Evolutionary conservation across 2,797 vertebrate species (phyloP).

Genomic region (Tokudaia muenninki): DNA sequence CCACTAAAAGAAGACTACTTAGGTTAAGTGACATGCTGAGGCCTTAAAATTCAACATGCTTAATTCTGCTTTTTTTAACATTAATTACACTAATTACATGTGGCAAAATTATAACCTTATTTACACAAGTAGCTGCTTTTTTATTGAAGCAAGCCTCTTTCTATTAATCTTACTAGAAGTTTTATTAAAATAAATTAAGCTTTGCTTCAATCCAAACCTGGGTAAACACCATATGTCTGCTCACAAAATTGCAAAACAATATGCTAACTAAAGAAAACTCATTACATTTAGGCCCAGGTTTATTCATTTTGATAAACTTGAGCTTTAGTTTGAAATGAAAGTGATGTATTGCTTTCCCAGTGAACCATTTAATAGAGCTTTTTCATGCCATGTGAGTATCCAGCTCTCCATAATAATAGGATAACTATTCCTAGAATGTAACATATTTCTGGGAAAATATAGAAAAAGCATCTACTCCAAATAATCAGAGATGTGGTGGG

Average conservation of each 20-base stretch:
- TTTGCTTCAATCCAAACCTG: neutral
- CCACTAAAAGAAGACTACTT: neutral
- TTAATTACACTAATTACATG: neutral
- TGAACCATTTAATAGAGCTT: neutral
- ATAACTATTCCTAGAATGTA: neutral
- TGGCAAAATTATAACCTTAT: neutral
- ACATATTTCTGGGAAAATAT: neutral
- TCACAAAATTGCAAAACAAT: neutral
- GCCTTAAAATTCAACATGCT: neutral
- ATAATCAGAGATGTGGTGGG: neutral
- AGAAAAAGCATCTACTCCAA: neutral
- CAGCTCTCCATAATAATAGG: neutral
- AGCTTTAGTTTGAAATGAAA: neutral
- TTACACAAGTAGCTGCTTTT: neutral
- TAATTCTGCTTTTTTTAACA: slow-evolving; percentile 37
- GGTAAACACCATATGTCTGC: neutral
- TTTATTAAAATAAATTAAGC: neutral
- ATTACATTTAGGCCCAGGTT: neutral
- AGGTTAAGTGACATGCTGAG: neutral
- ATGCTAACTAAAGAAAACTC: neutral
- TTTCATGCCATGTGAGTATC: neutral
- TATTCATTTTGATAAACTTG: neutral
- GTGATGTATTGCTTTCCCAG: neutral
- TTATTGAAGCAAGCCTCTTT: slow-evolving; percentile 4
- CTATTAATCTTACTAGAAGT: slow-evolving; percentile 26